Base-by-base conservation (phyloP, 2,888 invertebrate genomes). In the Leucophenga montana region DNA sequence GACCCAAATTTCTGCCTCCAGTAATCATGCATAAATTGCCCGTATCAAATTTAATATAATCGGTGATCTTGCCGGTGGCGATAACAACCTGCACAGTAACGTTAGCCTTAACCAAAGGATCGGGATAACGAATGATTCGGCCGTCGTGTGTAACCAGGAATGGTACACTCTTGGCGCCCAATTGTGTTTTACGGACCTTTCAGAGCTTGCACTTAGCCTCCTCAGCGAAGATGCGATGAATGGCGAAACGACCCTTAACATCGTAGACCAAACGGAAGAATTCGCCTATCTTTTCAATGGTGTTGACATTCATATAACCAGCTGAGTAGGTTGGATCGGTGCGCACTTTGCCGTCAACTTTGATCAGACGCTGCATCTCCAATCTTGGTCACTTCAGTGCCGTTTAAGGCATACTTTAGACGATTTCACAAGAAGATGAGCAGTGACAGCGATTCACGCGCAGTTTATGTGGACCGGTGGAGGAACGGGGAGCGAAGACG, bases 141-240 rank as follows among this genome's bases (percentile, higher is more conserved):
- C 97, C 99, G 88, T 99, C 99, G 86, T 98, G 97, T 72, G 99
- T 99, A 62, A 95, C 94, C 85, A 99, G 90, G 91, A 94, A 96
- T n/a, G n/a, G n/a, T n/a, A n/a, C n/a, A n/a, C n/a, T n/a, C n/a
- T n/a, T n/a, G n/a, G n/a, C n/a, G 50, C 97, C 99, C 81, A 96
- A 95, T 84, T 94, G 94, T 75, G 97, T 95, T 76, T 93, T 92
- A 88, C 92, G 94, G 69, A 99, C 97, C 90, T 98, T 97, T 92
- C 98, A 98, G 88, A 99, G 91, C 91, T 99, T 99, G 92, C 99
- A 99, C 97, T 99, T 97, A 56, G 99, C 98, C 91, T 99, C 99
- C 88, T 98, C 98, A 68, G 95, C 93, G 67, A 97, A 96, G 86
- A 99, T 99, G 84, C 99, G 93, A 89, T 99, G 99, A 78, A 98